Percentiles rank a stretch among this genome's conserved stretches.
phyloP scores from a whole-genome alignment of 1,140 invertebrate genomes.

The Drosophila grimshawi region DNA sequence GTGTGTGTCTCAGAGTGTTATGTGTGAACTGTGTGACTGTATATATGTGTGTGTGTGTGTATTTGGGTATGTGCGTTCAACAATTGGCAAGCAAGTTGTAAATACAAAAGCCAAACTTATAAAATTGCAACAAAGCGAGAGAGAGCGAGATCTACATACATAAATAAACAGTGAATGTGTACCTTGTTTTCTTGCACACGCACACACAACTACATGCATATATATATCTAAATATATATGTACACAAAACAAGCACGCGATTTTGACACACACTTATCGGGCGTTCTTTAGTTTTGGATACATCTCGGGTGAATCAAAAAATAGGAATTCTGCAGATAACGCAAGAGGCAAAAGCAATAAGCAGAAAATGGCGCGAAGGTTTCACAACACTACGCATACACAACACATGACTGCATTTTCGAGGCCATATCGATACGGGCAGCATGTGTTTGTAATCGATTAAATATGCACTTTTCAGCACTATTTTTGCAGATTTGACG shows the following conservation, averaged over 20 bases:
- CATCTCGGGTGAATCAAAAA: constrained; percentile 13
- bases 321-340: constrained; percentile 7
- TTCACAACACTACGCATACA: constrained; percentile 34
- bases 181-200: constrained; percentile 68
- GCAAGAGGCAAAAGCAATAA: constrained; percentile 21
- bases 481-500: not conserved
- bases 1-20: constrained; percentile 38
- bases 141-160: constrained; percentile 32
- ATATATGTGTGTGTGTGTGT: constrained; percentile 35
- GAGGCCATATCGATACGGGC: constrained; percentile 17
- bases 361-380: constrained; percentile 50
- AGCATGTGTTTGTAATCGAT: constrained; percentile 4
- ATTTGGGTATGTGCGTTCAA: constrained; percentile 23
- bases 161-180: constrained; percentile 57
- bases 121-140: constrained; percentile 65
- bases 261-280: not conserved
- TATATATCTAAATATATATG: constrained; percentile 13
- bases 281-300: constrained; percentile 1
- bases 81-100: constrained; percentile 49
- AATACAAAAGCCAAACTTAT: constrained; percentile 73
- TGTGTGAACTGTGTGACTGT: constrained; percentile 31
- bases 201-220: constrained; percentile 38
- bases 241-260: constrained; percentile 33
- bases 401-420: not conserved
- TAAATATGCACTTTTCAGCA: not conserved